Conservation (phyloP, 1,140 invertebrate species). For the Galendromus occidentalis region DNA sequence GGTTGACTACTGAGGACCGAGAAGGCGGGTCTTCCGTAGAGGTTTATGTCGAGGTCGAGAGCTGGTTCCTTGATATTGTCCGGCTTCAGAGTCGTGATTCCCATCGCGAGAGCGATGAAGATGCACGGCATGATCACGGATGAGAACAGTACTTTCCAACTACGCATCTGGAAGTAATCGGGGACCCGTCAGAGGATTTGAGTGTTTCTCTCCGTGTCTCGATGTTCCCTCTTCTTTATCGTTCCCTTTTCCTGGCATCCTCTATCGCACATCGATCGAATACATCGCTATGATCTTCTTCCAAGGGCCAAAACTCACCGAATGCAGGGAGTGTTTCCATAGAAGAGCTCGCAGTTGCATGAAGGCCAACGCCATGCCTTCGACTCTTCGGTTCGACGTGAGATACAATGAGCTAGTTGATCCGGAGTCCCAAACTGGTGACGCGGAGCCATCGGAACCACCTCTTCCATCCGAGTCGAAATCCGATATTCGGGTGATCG, state of each 20-base stretch:
- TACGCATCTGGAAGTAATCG: constrained; percentile 25
- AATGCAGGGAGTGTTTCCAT: not conserved
- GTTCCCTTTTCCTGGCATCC: too few relatives aligned
- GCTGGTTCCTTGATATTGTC: constrained; percentile 24
- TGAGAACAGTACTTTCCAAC: constrained; percentile 31
- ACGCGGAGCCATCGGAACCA: not conserved
- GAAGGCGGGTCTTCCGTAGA: not conserved
- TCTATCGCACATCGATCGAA: too few relatives aligned
- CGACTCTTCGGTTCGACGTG: not conserved
- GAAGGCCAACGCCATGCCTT: not conserved
- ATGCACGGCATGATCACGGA: constrained; percentile 33
- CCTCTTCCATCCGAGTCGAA: not conserved
- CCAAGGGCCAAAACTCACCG: not conserved
- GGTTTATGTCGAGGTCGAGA: constrained; percentile 20
- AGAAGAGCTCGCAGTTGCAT: not conserved
- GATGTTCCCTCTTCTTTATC: too few relatives aligned
- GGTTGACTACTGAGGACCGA: not conserved
- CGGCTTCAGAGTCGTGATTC: constrained; percentile 28
- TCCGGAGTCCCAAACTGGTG: not conserved
- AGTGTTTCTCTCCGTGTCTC: too few relatives aligned
- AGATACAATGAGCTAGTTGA: constrained; percentile 2
- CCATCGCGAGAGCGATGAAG: constrained; percentile 33
- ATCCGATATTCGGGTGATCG: constrained; percentile 16
- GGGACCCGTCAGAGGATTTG: too few relatives aligned
- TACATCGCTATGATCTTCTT: too few relatives aligned